Percentiles rank a stretch among this genome's conserved stretches.
Conservation (phyloP, 2,888 invertebrate species). For the Caenorhabditis sp. region DNA sequence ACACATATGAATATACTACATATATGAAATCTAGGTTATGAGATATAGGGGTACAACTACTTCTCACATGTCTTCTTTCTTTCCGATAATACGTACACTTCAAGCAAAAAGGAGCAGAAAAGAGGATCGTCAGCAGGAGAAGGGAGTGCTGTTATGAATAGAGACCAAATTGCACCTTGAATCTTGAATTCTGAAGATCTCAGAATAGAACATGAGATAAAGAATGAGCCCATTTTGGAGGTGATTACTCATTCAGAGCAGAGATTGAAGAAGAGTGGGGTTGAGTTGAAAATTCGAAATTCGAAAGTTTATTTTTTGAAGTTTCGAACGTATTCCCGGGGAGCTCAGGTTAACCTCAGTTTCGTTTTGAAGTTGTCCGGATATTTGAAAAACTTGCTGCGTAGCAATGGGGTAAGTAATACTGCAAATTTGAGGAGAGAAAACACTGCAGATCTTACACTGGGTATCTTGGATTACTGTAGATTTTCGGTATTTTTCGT, state of each 20-base stretch:
- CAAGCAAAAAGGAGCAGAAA: too few species aligned
- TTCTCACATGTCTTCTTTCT: constrained; percentile 36
- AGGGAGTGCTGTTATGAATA: not conserved
- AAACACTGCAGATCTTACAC: too few species aligned
- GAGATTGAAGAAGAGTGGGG: too few species aligned
- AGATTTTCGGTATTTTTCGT: too few species aligned
- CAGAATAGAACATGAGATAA: not conserved
- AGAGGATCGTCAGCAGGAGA: not conserved
- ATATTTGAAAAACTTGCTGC: too few species aligned
- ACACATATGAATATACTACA: constrained; percentile 7
- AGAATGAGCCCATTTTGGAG: not conserved
- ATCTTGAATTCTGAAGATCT: not conserved
- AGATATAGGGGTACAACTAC: constrained; percentile 10
- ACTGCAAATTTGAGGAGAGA: too few species aligned
- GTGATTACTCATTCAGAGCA: not conserved
- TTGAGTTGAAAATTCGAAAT: not conserved
- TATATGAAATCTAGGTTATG: not conserved
- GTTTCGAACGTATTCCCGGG: not conserved
- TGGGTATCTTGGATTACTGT: too few species aligned
- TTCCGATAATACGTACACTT: not conserved
- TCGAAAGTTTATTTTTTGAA: not conserved
- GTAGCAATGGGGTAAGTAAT: too few species aligned
- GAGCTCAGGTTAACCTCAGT: not conserved
- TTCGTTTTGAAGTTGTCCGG: too few species aligned
- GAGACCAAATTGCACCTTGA: constrained; percentile 2